Conservation (phyloP, 2,797 vertebrate genomes). For the Falco naumanni region DNA sequence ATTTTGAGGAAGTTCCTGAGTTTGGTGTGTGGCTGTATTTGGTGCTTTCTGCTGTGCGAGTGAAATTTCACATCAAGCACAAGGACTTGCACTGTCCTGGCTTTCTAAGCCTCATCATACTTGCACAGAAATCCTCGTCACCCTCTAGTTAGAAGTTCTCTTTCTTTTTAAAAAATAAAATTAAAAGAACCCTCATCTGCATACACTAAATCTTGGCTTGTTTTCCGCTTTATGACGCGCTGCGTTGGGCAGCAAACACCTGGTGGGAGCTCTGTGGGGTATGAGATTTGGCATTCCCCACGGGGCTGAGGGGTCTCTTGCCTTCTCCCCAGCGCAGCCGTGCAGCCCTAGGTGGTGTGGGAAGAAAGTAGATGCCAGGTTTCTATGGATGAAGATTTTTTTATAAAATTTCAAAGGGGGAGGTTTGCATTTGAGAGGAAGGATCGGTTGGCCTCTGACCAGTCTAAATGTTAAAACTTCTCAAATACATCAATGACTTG, state of each 20-base stretch:
- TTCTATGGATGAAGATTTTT: not conserved
- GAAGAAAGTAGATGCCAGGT: not conserved
- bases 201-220: not conserved
- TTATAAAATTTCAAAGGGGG: not conserved
- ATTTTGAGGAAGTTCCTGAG: not conserved
- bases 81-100: not conserved
- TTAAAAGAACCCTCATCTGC: not conserved
- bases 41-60: rapidly evolving
- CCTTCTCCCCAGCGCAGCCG: not conserved
- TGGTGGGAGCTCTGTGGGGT: no score
- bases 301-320: not conserved
- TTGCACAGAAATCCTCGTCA: not conserved
- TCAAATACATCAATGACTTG: not conserved
- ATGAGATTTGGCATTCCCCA: not conserved
- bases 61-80: not conserved
- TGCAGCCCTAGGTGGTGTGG: rapidly evolving
- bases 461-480: not conserved
- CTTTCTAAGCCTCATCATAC: not conserved
- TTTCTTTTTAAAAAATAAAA: not conserved
- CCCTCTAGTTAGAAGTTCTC: not conserved
- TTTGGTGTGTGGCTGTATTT: not conserved
- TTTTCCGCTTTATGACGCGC: not conserved
- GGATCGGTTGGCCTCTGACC: not conserved
- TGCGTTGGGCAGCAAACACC: rapidly evolving
- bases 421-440: not conserved